A percentile compares a stretch with the other conserved stretches of the same genome.
Evolutionary conservation across 2,797 vertebrate genomes (phyloP).

Genomic region (Tolypeutes matacus): DNA sequence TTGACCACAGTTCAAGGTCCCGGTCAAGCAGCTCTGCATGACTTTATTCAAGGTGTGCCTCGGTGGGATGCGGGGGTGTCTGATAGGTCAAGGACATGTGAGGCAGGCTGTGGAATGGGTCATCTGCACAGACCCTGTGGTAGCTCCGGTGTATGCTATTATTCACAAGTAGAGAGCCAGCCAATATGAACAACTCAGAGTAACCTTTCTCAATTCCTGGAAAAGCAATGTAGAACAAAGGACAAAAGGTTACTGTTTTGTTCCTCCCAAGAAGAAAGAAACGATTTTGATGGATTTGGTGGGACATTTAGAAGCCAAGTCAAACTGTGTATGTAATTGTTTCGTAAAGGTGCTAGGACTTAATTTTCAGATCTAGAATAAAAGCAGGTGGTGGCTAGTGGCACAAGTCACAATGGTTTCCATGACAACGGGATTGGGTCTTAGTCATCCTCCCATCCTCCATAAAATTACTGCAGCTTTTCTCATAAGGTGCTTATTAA

Average conservation of each 20-base stretch:
- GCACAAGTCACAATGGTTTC: conserved; percentile 82
- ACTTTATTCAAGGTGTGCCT: background rate
- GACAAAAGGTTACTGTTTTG: conserved; percentile 78
- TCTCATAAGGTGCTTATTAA: conserved; percentile 83
- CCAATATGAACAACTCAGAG: background rate
- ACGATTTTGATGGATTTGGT: conserved; percentile 82
- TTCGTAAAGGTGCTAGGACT: conserved; percentile 81
- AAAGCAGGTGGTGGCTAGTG: conserved; percentile 82
- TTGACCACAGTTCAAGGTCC: background rate
- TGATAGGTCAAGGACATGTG: background rate
- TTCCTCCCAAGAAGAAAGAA: conserved; percentile 72
- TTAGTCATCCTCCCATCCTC: conserved; percentile 82
- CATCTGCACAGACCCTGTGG: background rate
- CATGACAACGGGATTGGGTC: conserved; percentile 76
- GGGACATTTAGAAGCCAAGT: conserved; percentile 78
- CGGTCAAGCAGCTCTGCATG: background rate
- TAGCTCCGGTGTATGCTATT: background rate
- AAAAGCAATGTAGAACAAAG: conserved; percentile 71
- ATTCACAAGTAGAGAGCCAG: conserved; percentile 27
- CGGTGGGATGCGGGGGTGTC: background rate
- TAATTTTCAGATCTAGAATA: conserved; percentile 82
- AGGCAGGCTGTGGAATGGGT: background rate
- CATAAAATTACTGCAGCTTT: conserved; percentile 75
- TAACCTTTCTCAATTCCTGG: conserved; percentile 62
- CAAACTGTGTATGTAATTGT: conserved; percentile 83